These are phyloP conservation scores for Premnoplex brunnescens DNA, from an alignment of 2,797 vertebrate genomes.

Conservation along the genomic window DNA sequence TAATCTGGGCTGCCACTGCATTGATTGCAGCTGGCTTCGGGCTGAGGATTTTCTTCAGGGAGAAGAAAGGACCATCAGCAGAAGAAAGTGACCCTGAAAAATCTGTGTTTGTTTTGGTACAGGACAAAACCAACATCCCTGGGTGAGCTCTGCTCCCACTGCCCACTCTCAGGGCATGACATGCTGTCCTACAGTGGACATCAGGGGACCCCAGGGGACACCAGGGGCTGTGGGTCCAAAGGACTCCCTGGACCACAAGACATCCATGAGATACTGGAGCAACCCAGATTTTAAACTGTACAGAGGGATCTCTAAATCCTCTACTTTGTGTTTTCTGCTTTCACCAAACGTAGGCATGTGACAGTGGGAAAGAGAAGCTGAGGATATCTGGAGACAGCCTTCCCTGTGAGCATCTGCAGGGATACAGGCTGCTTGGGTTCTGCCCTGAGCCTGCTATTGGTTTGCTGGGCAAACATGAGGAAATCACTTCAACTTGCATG, in stretches of 20 bases:
- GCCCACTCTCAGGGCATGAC: too few relatives aligned
- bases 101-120: neutral
- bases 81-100: neutral
- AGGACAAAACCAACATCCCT: rapidly evolving
- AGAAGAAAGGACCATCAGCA: neutral
- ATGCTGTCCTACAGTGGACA: neutral
- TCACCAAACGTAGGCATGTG: rapidly evolving
- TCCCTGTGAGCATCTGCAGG: neutral
- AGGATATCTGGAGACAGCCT: neutral
- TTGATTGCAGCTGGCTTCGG: neutral
- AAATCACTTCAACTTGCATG: neutral
- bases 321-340: neutral
- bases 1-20: conserved; percentile 13
- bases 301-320: neutral
- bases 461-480: neutral
- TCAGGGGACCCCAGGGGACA: rapidly evolving
- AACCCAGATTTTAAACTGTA: neutral
- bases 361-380: neutral
- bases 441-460: neutral
- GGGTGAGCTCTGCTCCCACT: neutral
- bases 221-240: neutral
- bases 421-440: neutral
- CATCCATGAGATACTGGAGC: rapidly evolving
- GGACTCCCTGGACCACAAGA: neutral
- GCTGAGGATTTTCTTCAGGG: neutral